Conservation (phyloP, 2,797 vertebrate genomes). For the Chaunax sp. region DNA sequence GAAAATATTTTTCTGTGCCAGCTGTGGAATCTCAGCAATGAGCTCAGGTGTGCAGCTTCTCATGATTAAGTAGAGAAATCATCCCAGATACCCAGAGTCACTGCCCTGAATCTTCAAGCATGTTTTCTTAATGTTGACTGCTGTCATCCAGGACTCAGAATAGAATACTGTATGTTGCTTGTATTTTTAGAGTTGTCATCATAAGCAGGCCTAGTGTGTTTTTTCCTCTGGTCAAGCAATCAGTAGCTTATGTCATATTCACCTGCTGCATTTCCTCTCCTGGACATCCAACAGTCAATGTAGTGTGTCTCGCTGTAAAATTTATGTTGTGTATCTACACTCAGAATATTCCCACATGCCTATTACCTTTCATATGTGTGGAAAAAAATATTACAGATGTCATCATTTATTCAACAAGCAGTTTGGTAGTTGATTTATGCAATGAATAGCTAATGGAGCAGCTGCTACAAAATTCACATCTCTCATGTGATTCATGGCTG, state of each 20-base stretch:
- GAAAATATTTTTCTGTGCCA: slow-evolving; percentile 10
- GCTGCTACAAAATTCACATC: slow-evolving; percentile 65
- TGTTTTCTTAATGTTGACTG: slow-evolving; percentile 59
- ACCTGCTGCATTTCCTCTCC: slow-evolving; percentile 14
- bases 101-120: slow-evolving; percentile 54
- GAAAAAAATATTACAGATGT: slow-evolving; percentile 60
- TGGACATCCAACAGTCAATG: background rate
- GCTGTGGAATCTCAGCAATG: slow-evolving; percentile 50
- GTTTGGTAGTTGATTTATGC: slow-evolving; percentile 75
- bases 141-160: slow-evolving; percentile 54
- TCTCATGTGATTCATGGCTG: slow-evolving; percentile 61
- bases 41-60: slow-evolving; percentile 65
- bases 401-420: slow-evolving; percentile 77
- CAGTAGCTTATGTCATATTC: slow-evolving; percentile 44
- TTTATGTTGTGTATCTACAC: slow-evolving; percentile 16
- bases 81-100: slow-evolving; percentile 36
- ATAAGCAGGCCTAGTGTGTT: slow-evolving; percentile 52
- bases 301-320: background rate
- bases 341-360: slow-evolving; percentile 29
- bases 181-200: slow-evolving; percentile 73
- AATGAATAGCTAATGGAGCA: slow-evolving; percentile 76
- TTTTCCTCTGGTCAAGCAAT: slow-evolving; percentile 55
- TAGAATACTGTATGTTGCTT: slow-evolving; percentile 50
- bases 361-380: slow-evolving; percentile 48
- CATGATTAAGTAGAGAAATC: slow-evolving; percentile 52